Evolutionary conservation across 1,140 invertebrate species (phyloP), one percentile per base, ranked within the genome.

Genomic region (Piezodorus guildinii): DNA sequence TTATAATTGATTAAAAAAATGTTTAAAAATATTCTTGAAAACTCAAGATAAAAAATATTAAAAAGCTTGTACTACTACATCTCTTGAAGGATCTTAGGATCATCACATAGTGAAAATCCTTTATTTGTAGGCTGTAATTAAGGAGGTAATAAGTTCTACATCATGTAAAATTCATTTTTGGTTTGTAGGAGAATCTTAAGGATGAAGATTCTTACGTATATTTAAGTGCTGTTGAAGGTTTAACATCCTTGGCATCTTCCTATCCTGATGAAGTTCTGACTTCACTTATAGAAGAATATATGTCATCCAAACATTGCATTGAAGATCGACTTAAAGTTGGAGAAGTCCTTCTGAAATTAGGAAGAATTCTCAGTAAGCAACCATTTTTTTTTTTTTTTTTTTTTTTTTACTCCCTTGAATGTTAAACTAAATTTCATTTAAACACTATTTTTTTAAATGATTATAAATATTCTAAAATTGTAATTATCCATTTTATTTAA

Each of bases 161-260:
- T n/a, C n/a, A n/a, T n/a, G n/a, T n/a, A n/a, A n/a, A n/a, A n/a
- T n/a, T n/a, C n/a, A n/a, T n/a, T n/a, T 49, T 8, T 62, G 3
- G 8, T 30, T 54, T 61, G 27, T 30, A 58, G 58, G 81, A 86
- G 73, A 85, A 86, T 76, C 72, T 94, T 0, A 83, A 82, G 70
- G 79, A 92, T 70, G 73, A 83, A 34, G 91, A 95, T 73, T 89
- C 90, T 0, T 94, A 90, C 73, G 76, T 94, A 60, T 94, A 94
- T 75, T 73, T 94, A 56, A 77, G 82, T 52, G 83, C 90, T 14
- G 83, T 93, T 19, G 85, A 87, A 71, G 87, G 86, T 16, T 73
- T 94, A 54, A 82, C 85, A 34, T 74, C 82, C 17, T 72, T 93
- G 49, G 81, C 80, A 45, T 75, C 79, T 61, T 72, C 76, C 54